A percentile compares a stretch with the other conserved stretches of the same genome.
These are phyloP conservation scores for Microctonus hyperodae DNA, from an alignment of 2,888 invertebrate species.

Conservation along the genomic window DNA sequence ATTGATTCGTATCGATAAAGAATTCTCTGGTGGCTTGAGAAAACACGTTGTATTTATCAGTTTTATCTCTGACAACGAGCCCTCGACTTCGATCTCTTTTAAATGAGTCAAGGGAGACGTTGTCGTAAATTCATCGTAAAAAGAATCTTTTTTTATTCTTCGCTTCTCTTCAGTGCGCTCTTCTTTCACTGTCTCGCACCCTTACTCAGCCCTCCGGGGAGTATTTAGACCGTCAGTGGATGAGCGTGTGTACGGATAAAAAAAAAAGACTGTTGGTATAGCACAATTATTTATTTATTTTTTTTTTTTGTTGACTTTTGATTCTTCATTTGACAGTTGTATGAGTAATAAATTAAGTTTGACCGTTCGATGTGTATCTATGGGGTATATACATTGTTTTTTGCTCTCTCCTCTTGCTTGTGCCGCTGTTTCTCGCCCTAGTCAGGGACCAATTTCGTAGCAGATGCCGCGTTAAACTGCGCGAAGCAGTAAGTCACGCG, in stretches of 20 bases:
- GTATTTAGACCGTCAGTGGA: conserved; percentile 9
- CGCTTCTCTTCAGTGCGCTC: not conserved
- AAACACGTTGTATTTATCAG: conserved; percentile 42
- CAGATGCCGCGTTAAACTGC: conserved; percentile 29
- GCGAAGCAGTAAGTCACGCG: conserved; percentile 33
- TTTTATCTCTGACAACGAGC: conserved; percentile 38
- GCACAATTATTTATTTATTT: conserved; percentile 2
- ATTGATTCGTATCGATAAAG: conserved; percentile 11
- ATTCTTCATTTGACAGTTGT: not conserved
- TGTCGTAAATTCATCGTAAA: conserved; percentile 39
- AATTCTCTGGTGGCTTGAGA: conserved; percentile 16
- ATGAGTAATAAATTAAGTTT: conserved; percentile 1
- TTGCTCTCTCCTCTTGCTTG: not conserved
- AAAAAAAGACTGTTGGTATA: not conserved
- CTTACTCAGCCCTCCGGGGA: conserved; percentile 24
- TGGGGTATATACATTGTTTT: not conserved
- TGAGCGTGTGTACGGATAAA: not conserved
- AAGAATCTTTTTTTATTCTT: conserved; percentile 21
- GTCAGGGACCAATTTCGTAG: conserved; percentile 21
- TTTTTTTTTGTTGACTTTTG: not conserved
- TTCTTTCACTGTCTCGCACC: conserved; percentile 13
- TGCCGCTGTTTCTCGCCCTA: not conserved
- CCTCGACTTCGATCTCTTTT: conserved; percentile 35
- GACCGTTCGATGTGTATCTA: not conserved
- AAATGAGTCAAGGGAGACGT: conserved; percentile 33